Conservation (phyloP, 2,888 invertebrate species). For the Anthrax anthrax region DNA sequence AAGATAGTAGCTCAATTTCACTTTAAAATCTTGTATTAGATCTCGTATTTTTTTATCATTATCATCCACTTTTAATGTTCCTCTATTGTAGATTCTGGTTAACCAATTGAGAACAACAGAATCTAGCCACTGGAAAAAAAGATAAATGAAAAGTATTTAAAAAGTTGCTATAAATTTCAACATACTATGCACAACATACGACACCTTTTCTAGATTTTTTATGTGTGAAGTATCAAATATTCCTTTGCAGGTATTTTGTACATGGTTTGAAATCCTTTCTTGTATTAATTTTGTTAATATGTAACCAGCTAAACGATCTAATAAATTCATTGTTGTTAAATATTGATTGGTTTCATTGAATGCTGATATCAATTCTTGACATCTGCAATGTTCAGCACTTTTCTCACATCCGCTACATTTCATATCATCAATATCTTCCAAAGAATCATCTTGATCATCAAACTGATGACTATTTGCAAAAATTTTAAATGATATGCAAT, state of each 20-base stretch:
- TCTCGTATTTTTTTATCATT: conserved; percentile 40
- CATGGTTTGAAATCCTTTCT: conserved; percentile 65
- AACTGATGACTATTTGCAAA: conserved; percentile 38
- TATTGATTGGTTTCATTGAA: conserved; percentile 64
- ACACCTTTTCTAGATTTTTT: conserved; percentile 53
- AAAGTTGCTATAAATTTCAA: too few species aligned
- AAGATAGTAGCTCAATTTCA: conserved; percentile 65
- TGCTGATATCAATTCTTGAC: conserved; percentile 42
- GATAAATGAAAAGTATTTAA: neutral
- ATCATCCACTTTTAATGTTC: conserved; percentile 43
- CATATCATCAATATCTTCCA: conserved; percentile 42
- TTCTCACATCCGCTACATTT: conserved; percentile 61
- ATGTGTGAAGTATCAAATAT: conserved; percentile 76
- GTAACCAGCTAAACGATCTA: conserved; percentile 74
- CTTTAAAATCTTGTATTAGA: conserved; percentile 52
- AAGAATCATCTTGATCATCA: conserved; percentile 24
- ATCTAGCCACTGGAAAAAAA: conserved; percentile 59
- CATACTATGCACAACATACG: too few species aligned
- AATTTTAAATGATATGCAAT: conserved; percentile 61
- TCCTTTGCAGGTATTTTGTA: conserved; percentile 72
- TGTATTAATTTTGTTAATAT: conserved; percentile 73
- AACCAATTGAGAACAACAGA: conserved; percentile 78
- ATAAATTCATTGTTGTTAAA: conserved; percentile 58
- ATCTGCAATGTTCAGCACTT: conserved; percentile 44
- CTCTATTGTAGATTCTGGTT: conserved; percentile 60